phyloP scores from a whole-genome alignment of 2,113 vertebrate genomes.

The Psephotus haematonotus region DNA sequence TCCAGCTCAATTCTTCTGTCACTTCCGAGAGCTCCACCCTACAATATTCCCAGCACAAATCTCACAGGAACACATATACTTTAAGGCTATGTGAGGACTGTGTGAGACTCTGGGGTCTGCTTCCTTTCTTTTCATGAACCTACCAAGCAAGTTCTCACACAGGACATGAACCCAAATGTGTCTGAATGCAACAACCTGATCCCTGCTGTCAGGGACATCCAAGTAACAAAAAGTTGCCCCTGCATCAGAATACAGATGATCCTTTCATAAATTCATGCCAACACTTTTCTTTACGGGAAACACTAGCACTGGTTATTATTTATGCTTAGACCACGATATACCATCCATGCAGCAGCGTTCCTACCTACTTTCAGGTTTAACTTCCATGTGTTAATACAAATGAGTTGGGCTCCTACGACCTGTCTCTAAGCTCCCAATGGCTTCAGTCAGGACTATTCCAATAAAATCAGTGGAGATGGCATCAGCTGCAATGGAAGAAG shows the following conservation, averaged over 20 bases:
- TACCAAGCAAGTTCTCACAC: not conserved
- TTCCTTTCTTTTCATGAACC: not conserved
- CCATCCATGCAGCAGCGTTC: not conserved
- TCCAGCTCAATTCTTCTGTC: not conserved
- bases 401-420: not conserved
- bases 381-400: not conserved
- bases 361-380: not conserved
- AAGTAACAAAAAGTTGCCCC: not conserved
- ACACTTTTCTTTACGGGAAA: not conserved
- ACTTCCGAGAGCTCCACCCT: not conserved
- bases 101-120: not conserved
- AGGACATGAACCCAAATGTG: not conserved
- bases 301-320: not conserved
- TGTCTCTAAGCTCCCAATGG: not conserved
- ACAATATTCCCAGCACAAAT: not conserved
- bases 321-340: not conserved
- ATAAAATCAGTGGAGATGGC: not conserved
- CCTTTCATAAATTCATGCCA: not conserved
- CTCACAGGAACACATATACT: not conserved
- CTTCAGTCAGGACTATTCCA: not conserved
- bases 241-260: not conserved
- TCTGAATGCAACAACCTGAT: not conserved
- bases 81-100: not conserved
- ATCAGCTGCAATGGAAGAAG: not conserved
- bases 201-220: not conserved